Evolutionary conservation across 2,113 vertebrate species (phyloP).

Genomic region (Nothoprocta perdicaria): DNA sequence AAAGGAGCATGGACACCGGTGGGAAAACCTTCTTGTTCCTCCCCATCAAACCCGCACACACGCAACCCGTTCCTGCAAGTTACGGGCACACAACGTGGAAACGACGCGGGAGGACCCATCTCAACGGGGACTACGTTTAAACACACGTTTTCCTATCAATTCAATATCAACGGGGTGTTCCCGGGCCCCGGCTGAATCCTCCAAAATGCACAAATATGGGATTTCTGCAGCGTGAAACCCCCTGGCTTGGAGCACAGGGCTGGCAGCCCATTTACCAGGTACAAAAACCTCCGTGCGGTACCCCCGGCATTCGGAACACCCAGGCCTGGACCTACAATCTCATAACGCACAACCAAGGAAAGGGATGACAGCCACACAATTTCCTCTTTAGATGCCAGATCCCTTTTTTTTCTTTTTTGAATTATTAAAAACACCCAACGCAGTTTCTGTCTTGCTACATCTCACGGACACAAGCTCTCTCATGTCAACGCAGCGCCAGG

Average conservation of each 20-base stretch:
- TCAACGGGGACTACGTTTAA: neutral
- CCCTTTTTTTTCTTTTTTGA: neutral
- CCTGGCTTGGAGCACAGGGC: neutral
- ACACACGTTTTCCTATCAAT: neutral
- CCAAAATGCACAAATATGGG: neutral
- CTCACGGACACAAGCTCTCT: neutral
- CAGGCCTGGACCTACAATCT: neutral
- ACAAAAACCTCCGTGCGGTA: neutral
- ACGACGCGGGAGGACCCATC: accelerated
- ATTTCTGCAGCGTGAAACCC: neutral
- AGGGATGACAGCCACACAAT: neutral
- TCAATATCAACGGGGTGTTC: neutral
- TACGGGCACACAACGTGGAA: accelerated
- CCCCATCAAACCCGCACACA: accelerated
- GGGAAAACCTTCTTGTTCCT: neutral
- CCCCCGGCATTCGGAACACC: neutral
- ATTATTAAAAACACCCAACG: neutral
- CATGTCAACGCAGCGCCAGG: neutral
- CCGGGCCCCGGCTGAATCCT: neutral
- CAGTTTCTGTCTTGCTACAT: neutral
- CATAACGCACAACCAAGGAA: accelerated
- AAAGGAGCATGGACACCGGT: accelerated
- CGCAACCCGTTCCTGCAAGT: accelerated
- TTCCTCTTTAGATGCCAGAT: neutral
- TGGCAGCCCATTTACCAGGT: neutral